Conservation (phyloP, 2,888 invertebrate species). For the Trachelus iudaicus region DNA sequence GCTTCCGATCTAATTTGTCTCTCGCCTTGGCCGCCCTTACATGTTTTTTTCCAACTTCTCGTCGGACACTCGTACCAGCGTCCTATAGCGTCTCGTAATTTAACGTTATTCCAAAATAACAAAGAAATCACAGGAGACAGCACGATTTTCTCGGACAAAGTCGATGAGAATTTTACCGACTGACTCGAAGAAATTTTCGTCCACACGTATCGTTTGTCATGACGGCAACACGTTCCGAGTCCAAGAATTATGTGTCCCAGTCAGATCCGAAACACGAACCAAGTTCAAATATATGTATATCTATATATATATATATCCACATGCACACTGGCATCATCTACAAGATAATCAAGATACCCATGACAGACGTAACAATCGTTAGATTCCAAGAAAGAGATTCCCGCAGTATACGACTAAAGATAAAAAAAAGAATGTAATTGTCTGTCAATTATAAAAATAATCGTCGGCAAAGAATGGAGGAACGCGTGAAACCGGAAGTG, state of each 20-base stretch:
- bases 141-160: background rate
- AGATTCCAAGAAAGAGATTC: background rate
- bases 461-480: background rate
- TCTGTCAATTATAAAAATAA: background rate
- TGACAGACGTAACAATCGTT: background rate
- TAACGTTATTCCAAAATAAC: background rate
- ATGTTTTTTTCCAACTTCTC: background rate
- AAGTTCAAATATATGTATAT: background rate
- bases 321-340: background rate
- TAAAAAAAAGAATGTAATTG: background rate
- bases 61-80: background rate
- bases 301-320: background rate
- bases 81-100: background rate
- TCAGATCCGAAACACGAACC: background rate
- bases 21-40: background rate
- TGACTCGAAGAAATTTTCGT: background rate
- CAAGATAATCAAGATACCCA: background rate
- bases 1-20: background rate
- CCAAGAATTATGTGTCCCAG: background rate
- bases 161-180: background rate
- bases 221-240: background rate
- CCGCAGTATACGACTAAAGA: background rate
- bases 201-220: background rate
- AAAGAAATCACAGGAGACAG: background rate
- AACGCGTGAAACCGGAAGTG: background rate